These are phyloP conservation scores for Brachionus plicatilis DNA, from an alignment of 1,140 invertebrate species.

Conservation along the genomic window DNA sequence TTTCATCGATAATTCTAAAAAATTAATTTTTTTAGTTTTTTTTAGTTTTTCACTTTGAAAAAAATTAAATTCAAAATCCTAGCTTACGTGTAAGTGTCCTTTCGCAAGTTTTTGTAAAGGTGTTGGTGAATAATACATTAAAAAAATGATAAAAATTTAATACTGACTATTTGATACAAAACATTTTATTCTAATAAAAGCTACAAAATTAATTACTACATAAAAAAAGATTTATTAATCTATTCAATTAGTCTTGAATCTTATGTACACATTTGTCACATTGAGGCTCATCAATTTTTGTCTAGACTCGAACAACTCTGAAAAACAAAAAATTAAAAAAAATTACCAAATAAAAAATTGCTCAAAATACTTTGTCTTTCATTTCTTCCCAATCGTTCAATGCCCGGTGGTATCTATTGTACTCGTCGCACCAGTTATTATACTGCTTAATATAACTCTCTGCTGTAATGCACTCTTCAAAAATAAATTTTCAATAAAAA, in stretches of 20 bases:
- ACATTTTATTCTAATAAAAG: background rate
- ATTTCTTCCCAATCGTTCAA: slow-evolving; percentile 38
- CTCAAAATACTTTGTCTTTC: slow-evolving; percentile 9
- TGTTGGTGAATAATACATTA: background rate
- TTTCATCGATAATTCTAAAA: too few species aligned
- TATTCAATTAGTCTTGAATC: background rate
- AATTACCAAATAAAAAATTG: background rate
- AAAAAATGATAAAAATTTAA: background rate
- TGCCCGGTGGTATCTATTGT: slow-evolving; percentile 24
- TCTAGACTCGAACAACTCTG: background rate
- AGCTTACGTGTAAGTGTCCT: too few species aligned
- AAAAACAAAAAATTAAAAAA: background rate
- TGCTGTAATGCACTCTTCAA: slow-evolving; percentile 14
- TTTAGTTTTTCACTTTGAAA: too few species aligned
- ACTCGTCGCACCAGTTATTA: slow-evolving; percentile 40
- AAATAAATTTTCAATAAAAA: background rate
- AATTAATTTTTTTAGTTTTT: too few species aligned
- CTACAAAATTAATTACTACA: background rate
- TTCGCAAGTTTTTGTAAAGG: too few species aligned
- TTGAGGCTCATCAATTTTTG: background rate
- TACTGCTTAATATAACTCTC: slow-evolving; percentile 36
- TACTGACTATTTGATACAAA: background rate
- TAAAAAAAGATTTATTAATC: background rate
- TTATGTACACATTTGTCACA: background rate
- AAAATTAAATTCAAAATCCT: too few species aligned